phyloP scores from a whole-genome alignment of 64 coral and sea anemone species.

The Porites lutea region DNA sequence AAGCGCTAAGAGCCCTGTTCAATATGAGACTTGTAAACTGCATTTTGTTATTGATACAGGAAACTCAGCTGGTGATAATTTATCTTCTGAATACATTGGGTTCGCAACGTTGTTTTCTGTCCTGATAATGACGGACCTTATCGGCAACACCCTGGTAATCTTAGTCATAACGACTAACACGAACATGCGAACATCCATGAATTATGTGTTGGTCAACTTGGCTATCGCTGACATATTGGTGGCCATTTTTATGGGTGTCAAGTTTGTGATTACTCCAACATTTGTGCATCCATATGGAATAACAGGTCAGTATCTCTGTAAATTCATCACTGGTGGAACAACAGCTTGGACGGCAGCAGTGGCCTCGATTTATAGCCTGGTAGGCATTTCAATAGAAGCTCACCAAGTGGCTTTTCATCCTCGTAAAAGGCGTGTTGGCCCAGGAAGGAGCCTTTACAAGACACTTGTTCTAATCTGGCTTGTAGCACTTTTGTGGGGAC shows the following conservation, averaged over 20 bases:
- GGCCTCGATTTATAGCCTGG: conserved; percentile 40
- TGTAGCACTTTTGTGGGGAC: conserved; percentile 27
- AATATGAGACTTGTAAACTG: not conserved
- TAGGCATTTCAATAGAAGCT: not conserved
- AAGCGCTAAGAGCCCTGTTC: too few relatives aligned
- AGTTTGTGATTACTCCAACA: conserved; percentile 4
- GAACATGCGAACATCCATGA: conserved; percentile 57
- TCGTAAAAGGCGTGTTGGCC: not conserved
- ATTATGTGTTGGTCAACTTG: conserved; percentile 57
- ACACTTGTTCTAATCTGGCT: not conserved
- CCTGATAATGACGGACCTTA: conserved; percentile 43
- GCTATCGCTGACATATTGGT: conserved; percentile 56
- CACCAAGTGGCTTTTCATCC: not conserved
- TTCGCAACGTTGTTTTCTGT: conserved; percentile 20
- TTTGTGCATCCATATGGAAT: conserved; percentile 24
- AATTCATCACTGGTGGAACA: conserved; percentile 15
- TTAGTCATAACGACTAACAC: conserved; percentile 20
- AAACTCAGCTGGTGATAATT: not conserved
- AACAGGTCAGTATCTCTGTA: conserved; percentile 16
- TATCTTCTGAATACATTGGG: conserved; percentile 1
- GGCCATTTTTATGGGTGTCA: conserved; percentile 47
- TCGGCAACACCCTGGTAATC: conserved; percentile 49
- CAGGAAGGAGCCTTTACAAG: not conserved
- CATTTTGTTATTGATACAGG: not conserved
- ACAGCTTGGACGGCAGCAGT: conserved; percentile 28